Percentiles rank a stretch among this genome's conserved stretches.
Conservation (phyloP, 1,140 invertebrate genomes). For the Camponotus vicinus region DNA sequence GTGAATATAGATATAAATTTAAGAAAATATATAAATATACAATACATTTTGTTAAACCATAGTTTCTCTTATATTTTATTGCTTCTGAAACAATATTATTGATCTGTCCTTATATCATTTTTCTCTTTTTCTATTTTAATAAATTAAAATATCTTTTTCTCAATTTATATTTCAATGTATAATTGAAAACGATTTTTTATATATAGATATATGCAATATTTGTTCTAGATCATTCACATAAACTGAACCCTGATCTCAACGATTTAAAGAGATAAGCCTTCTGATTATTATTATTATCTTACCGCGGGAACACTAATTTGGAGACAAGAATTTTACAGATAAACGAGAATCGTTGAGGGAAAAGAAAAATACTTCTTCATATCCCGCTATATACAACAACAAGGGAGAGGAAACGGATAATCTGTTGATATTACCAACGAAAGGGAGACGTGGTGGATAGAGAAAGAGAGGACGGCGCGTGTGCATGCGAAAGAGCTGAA, state of each 20-base stretch:
- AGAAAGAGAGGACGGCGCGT: conserved; percentile 28
- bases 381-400: neutral
- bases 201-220: no score
- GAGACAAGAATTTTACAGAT: neutral
- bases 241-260: neutral
- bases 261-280: conserved; percentile 23
- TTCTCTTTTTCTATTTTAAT: no score
- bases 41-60: no score
- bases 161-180: no score
- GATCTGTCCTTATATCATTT: no score
- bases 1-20: no score
- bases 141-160: no score
- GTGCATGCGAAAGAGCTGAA: conserved; percentile 26
- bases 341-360: neutral
- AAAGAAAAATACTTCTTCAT: conserved; percentile 1
- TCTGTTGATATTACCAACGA: conserved; percentile 2
- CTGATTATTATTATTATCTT: neutral
- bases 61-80: no score
- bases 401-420: conserved; percentile 29
- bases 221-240: neutral
- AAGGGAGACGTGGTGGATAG: neutral
- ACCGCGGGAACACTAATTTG: conserved; percentile 24
- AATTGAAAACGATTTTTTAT: no score
- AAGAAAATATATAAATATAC: no score
- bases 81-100: no score